These are phyloP conservation scores for Climacteris rufus DNA, from an alignment of 2,113 vertebrate species.

Conservation along the genomic window DNA sequence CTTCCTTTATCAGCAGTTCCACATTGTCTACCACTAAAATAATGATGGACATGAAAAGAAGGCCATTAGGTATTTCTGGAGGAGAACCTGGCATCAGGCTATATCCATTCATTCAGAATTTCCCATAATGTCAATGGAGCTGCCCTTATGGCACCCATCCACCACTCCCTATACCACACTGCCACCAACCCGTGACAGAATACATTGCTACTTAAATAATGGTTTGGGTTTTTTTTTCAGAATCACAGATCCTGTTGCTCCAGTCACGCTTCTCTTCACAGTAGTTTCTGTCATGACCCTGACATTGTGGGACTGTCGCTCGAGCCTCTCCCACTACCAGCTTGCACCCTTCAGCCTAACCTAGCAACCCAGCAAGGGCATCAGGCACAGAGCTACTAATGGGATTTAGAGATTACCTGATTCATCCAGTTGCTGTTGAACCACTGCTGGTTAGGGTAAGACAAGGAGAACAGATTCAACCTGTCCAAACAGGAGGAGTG, in stretches of 20 bases:
- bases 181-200: neutral
- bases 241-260: neutral
- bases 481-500: neutral
- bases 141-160: neutral
- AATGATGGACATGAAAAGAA: neutral
- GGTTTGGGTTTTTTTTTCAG: neutral
- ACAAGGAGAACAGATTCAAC: accelerated
- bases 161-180: neutral
- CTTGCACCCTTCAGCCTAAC: neutral
- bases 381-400: neutral
- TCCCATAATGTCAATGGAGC: neutral
- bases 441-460: neutral
- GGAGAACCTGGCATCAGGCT: neutral
- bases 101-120: neutral
- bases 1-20: neutral
- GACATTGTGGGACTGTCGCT: accelerated
- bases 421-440: neutral
- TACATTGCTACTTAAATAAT: neutral
- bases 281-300: neutral
- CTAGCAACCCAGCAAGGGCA: neutral
- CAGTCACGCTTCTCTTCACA: neutral
- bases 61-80: neutral
- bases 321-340: accelerated
- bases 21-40: neutral
- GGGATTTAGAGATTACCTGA: neutral